Conservation (phyloP, 2,888 invertebrate species). For the Aproaerema taeniolella region DNA sequence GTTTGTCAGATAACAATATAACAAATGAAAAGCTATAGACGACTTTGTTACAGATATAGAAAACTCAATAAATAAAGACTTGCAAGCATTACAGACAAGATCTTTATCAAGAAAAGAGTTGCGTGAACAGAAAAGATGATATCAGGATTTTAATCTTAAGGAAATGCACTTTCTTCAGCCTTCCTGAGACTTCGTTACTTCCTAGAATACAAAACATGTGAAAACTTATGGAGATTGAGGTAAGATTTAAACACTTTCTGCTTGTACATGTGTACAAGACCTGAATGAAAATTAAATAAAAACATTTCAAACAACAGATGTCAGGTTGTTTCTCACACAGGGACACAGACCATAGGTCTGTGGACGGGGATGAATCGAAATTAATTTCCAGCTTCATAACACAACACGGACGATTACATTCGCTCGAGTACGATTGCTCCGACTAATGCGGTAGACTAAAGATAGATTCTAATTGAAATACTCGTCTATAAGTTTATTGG, state of each 20-base stretch:
- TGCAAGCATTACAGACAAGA: neutral
- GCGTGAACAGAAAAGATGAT: conserved; percentile 16
- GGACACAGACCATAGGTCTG: no score
- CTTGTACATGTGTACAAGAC: conserved; percentile 29
- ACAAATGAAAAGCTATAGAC: conserved; percentile 20
- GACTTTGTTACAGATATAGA: conserved; percentile 25
- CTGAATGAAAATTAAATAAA: conserved; percentile 30
- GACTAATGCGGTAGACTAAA: no score
- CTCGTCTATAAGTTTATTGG: no score
- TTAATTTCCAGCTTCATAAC: no score
- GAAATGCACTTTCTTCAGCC: conserved; percentile 44
- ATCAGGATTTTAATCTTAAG: conserved; percentile 27
- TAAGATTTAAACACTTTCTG: conserved; percentile 45
- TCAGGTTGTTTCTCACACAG: no score
- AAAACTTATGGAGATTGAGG: conserved; percentile 41
- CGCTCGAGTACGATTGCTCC: no score
- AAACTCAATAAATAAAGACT: neutral
- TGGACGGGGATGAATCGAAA: no score
- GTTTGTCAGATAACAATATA: conserved; percentile 23
- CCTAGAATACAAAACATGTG: conserved; percentile 60
- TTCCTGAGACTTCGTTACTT: conserved; percentile 24
- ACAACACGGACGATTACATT: no score
- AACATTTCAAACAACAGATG: conserved; percentile 10
- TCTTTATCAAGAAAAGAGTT: conserved; percentile 8
- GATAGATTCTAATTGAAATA: no score